These are phyloP conservation scores for Aporophyla nigra DNA, from an alignment of 2,888 invertebrate genomes.

Conservation along the genomic window DNA sequence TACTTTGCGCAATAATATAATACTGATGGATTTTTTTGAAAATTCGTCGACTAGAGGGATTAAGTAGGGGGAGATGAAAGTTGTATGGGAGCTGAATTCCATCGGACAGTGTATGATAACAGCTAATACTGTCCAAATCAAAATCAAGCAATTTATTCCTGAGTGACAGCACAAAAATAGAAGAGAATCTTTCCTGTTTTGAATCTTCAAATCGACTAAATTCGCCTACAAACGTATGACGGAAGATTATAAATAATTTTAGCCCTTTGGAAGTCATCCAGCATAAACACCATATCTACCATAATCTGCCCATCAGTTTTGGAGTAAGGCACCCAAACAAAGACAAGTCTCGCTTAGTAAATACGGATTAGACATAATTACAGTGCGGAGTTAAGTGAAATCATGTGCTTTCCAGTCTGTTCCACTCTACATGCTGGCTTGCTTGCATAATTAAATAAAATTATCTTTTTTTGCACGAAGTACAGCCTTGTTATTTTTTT, in stretches of 20 bases:
- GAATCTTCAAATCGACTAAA: neutral
- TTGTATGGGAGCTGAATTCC: neutral
- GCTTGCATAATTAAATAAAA: slow-evolving; percentile 71
- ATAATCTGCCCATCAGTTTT: slow-evolving; percentile 20
- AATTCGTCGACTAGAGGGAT: neutral
- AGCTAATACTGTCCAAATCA: neutral
- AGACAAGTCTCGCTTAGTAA: slow-evolving; percentile 29
- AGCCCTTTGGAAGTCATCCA: neutral
- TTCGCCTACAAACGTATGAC: too few relatives aligned
- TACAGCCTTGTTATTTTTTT: slow-evolving; percentile 30
- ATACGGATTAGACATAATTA: slow-evolving; percentile 59
- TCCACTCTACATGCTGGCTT: slow-evolving; percentile 69
- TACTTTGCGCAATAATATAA: too few relatives aligned
- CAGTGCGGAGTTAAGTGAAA: slow-evolving; percentile 66
- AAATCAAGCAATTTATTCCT: too few relatives aligned
- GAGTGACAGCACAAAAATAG: neutral
- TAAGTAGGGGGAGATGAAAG: too few relatives aligned
- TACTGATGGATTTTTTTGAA: neutral
- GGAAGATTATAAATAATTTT: neutral
- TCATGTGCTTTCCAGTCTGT: slow-evolving; percentile 67
- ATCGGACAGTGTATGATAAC: neutral
- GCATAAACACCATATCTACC: neutral
- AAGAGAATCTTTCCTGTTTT: neutral
- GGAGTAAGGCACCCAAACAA: neutral
- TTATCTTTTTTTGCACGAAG: slow-evolving; percentile 23